Percentiles rank a stretch among this genome's conserved stretches.
Evolutionary conservation across 2,888 invertebrate species (phyloP).

Genomic region (Tubiluchus corallicola): DNA sequence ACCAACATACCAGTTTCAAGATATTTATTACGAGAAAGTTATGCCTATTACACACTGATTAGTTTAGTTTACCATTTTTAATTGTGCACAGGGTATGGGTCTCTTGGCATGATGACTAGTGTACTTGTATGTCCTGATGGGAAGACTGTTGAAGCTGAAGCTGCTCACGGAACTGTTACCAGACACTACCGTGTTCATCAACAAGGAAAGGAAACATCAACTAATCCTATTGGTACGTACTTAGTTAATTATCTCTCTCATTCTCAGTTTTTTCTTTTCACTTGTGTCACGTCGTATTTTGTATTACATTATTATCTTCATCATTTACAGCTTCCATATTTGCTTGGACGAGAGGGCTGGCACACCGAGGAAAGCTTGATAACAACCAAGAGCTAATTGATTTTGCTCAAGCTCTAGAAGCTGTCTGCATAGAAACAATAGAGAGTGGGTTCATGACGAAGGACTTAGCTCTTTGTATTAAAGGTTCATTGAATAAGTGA

Average conservation of each 20-base stretch:
- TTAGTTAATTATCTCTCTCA: not conserved
- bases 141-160: slow-evolving; percentile 91
- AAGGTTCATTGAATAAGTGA: slow-evolving; percentile 53
- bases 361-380: slow-evolving; percentile 85
- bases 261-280: too few relatives aligned
- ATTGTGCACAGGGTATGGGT: slow-evolving; percentile 45
- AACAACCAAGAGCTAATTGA: slow-evolving; percentile 50
- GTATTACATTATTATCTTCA: too few relatives aligned
- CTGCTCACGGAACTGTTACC: slow-evolving; percentile 93
- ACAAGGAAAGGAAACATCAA: slow-evolving; percentile 84
- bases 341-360: slow-evolving; percentile 86
- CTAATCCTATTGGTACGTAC: slow-evolving; percentile 67
- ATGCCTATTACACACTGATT: too few relatives aligned
- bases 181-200: slow-evolving; percentile 51
- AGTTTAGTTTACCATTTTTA: slow-evolving; percentile 6
- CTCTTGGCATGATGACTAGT: slow-evolving; percentile 93
- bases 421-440: slow-evolving; percentile 81
- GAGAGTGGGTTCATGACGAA: slow-evolving; percentile 92
- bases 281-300: too few relatives aligned
- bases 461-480: slow-evolving; percentile 93
- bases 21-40: too few relatives aligned
- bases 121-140: slow-evolving; percentile 93
- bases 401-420: slow-evolving; percentile 71
- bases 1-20: too few relatives aligned
- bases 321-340: slow-evolving; percentile 61